A percentile compares a stretch with the other conserved stretches of the same genome.
Conservation (phyloP, 1,140 invertebrate genomes). For the Wiebesia pumilae region DNA sequence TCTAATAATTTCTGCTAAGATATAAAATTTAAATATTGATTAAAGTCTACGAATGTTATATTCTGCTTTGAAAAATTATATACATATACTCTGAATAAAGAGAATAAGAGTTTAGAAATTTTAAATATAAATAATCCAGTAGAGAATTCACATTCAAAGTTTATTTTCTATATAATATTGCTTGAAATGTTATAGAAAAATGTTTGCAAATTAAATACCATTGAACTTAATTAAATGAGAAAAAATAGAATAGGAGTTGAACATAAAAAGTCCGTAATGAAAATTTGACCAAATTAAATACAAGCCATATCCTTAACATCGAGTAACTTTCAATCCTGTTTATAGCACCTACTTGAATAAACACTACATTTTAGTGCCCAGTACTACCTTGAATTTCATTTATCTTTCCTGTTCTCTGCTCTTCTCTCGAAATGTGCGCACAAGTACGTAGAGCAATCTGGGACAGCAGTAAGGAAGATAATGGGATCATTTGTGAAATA, state of each 20-base stretch:
- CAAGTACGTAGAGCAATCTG: constrained; percentile 41
- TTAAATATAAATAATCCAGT: too few relatives aligned
- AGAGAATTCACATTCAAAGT: too few relatives aligned
- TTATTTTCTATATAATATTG: too few relatives aligned
- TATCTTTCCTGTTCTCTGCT: neutral
- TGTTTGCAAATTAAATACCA: too few relatives aligned
- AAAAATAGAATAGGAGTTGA: neutral
- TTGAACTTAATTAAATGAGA: too few relatives aligned
- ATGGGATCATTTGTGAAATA: constrained; percentile 49
- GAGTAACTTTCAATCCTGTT: neutral
- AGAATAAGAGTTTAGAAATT: too few relatives aligned
- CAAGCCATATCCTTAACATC: neutral
- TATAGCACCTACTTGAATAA: neutral
- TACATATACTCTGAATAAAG: too few relatives aligned
- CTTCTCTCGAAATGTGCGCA: neutral
- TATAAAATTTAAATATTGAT: too few relatives aligned
- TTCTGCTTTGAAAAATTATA: too few relatives aligned
- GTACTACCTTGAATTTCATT: neutral
- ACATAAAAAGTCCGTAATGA: neutral
- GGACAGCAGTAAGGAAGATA: constrained; percentile 43
- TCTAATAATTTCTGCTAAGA: too few relatives aligned
- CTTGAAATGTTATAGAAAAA: too few relatives aligned
- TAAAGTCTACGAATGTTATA: too few relatives aligned
- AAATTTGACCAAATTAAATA: neutral
- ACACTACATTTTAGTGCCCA: neutral